Base-by-base conservation (phyloP, 2,797 vertebrate genomes). In the Chaunax sp. region DNA sequence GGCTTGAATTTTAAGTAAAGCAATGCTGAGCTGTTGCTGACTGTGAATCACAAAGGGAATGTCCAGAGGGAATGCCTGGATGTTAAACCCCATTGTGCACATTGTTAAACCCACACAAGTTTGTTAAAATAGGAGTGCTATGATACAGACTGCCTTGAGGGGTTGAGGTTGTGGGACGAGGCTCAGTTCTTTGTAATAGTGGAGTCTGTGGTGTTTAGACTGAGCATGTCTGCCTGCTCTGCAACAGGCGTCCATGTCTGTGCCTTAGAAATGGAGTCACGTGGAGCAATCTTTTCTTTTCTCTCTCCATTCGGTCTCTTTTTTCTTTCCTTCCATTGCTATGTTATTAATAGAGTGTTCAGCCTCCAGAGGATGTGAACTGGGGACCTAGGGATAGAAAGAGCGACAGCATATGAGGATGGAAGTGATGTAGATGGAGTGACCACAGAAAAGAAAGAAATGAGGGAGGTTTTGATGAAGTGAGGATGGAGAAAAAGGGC, bases 101-200 rank as follows among this genome's bases (percentile, higher is more conserved):
- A 76, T 80, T 87, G 81, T 79, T 85, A 88, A 81, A 83, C 83
- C 87, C 84, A 87, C 86, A 86, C 86, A 80, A 73, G 74, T 87
- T 85, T 23, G 72, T 89, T 90, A 87, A 91, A 85, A 88, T 78
- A 78, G 75, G 75, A 85, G 72, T 43, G 79, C 62, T 63, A 37
- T 73, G 78, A 69, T 49, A 56, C 64, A 82, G 72, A 82, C 72
- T 62, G 72, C 81, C 86, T 85, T 77, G 57, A 83, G 80, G 90
- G 78, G 63, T 64, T 72, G 72, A 75, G 70, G 71, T 74, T 79
- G 81, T 79, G 76, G 67, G 70, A 84, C 75, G 83, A 30, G 49
- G 78, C 78, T 83, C 59, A 77, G 62, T 67, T 67, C 73, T 78
- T 79, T 88, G 81, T 85, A 83, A 77, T 67, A 78, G 62, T 50